Base-by-base conservation (phyloP, 2,888 invertebrate species). In the Serripes groenlandicus region DNA sequence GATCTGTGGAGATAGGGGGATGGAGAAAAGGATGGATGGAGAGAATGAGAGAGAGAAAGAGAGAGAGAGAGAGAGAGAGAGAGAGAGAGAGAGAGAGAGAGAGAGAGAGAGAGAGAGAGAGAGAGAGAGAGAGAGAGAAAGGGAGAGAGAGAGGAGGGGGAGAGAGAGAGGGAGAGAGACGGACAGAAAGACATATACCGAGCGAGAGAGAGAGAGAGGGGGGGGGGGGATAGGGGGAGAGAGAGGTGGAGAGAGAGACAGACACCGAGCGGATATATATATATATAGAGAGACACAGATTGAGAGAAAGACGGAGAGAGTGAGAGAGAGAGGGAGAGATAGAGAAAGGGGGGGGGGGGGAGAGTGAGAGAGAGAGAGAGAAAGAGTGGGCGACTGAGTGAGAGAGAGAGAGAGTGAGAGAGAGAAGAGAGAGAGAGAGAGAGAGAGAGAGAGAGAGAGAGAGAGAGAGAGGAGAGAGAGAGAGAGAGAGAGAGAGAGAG, bases 61-160 rank as follows among this genome's bases (percentile, higher is more conserved):
- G 60, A 76, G 37, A 58, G 37, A 69, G 69, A 37, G 37, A 69
- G 60, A 71, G 70, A 76, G 34, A 71, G 77, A 76, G 49, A 30
- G 21, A 64, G 23, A 54, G 70, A 32, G 52, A 35, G 69, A 60
- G 11, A 15, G 9, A 56, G 23, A 15, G 11, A 56, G 23, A 15
- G 26, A n/a, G 11, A 35, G 62, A 35, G 21, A 69, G 28, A 15
- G 64, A 34, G 28, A 60, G 23, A 15, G 56, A 56, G 7, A 7
- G 26, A 56, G 23, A 15, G 56, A 56, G 9, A 15, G 23, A 56
- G 11, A 7, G n/a, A 56, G 56, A n/a, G 23, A 56, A 5, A 56
- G 23, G n/a, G 56, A n/a, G 23, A n/a, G 56, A n/a, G 7, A 15
- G 56, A n/a, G n/a, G 5, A 21, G 26, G 23, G 26, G 9, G 26